Base-by-base conservation (phyloP, 1,140 invertebrate species). In the Reticulitermes speratus region DNA sequence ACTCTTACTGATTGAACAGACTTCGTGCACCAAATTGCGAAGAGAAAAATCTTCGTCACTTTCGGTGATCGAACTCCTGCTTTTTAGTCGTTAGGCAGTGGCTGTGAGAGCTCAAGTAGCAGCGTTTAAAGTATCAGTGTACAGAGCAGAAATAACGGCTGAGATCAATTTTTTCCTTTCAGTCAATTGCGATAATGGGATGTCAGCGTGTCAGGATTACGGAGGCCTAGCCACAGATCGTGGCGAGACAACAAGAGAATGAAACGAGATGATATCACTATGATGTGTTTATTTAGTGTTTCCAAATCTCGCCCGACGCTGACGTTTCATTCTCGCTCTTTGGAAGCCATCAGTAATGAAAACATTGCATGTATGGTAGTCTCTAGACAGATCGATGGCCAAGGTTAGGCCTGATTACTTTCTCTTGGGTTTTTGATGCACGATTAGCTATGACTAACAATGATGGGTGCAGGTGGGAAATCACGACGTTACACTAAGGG, bases 211-310 rank as follows among this genome's bases (percentile, higher is more conserved):
- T 0, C 65, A 75, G 65, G 25, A 11, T n/a, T 0, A 11, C 6
- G 3, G n/a, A 8, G 65, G 65, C 65, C 65, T 30, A 30, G 25
- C n/a, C 65, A 6, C 9, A 75, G n/a, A 75, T 30, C 65, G 65
- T 75, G 65, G 65, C 25, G 25, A 75, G 65, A 25, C 65, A 75
- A 75, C 65, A 75, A 75, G 3, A 14, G 25, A 30, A 75, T 30
- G 65, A 30, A 75, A 75, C n/a, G 65, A 75, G 65, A 14, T 5
- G 65, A 75, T 75, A 75, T 75, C 65, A 30, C n/a, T 25, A 5
- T 30, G 65, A 75, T 25, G 65, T 75, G 65, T 75, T 75, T 75
- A 75, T 75, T 75, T 75, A 75, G 65, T 30, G 65, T 30, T 75
- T 30, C 16, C 11, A 14, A 16, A 30, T n/a, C n/a, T 30, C 14